A percentile compares a stretch with the other conserved stretches of the same genome.
Conservation (phyloP, 2,113 vertebrate genomes). For the Silurus asotus region DNA sequence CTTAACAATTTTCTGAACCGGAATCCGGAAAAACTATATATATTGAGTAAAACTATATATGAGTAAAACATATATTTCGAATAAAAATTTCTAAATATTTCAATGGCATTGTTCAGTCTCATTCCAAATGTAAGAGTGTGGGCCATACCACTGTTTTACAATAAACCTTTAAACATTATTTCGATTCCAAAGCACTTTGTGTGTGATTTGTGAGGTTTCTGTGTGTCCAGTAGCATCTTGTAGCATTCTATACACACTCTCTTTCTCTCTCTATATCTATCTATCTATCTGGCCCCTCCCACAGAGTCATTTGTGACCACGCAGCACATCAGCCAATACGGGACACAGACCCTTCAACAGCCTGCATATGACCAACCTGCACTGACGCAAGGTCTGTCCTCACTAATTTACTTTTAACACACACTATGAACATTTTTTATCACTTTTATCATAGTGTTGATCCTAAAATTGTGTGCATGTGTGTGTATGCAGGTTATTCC, state of each 20-base stretch:
- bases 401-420: neutral
- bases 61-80: too few relatives aligned
- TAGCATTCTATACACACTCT: neutral
- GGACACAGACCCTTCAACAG: slow-evolving; percentile 79
- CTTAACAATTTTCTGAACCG: too few relatives aligned
- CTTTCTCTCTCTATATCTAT: neutral
- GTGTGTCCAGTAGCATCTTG: neutral
- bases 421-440: neutral
- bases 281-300: slow-evolving; percentile 33
- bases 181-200: neutral
- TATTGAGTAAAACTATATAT: too few relatives aligned
- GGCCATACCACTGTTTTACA: neutral
- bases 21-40: too few relatives aligned
- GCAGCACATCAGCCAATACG: slow-evolving; percentile 86
- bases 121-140: too few relatives aligned
- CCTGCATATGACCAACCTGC: slow-evolving; percentile 86
- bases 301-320: slow-evolving; percentile 86
- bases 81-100: too few relatives aligned
- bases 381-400: slow-evolving; percentile 81
- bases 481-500: slow-evolving; percentile 77
- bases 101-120: too few relatives aligned
- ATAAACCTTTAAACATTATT: neutral
- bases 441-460: neutral
- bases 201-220: neutral
- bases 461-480: neutral